Percentiles rank a stretch among this genome's conserved stretches.
Conservation (phyloP, 2,888 invertebrate species). For the Caenorhabditis afra region DNA sequence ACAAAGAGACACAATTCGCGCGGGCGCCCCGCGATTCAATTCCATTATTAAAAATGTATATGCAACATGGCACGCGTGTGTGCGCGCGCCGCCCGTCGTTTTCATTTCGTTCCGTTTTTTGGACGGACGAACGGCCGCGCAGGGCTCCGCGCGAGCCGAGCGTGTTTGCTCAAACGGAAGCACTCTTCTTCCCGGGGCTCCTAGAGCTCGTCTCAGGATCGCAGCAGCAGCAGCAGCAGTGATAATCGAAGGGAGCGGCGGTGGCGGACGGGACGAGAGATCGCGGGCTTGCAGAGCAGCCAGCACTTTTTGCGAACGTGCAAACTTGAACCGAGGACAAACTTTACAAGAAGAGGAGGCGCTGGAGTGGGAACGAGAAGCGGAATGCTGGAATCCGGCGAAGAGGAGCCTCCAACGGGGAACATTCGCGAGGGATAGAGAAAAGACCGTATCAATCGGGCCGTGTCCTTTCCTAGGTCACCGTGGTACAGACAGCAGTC, state of each 20-base stretch:
- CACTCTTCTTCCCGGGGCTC: slow-evolving; percentile 18
- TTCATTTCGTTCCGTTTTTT: slow-evolving; percentile 32
- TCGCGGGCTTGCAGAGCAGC: slow-evolving; percentile 13
- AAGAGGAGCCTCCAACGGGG: too few species aligned
- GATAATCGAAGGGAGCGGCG: slow-evolving; percentile 22
- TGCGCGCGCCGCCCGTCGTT: slow-evolving; percentile 8
- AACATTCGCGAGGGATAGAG: background rate
- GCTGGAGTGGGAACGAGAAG: background rate
- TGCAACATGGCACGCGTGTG: slow-evolving; percentile 30
- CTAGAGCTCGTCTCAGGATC: slow-evolving; percentile 21
- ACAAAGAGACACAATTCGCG: slow-evolving; percentile 15
- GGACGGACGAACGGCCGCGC: slow-evolving; percentile 14
- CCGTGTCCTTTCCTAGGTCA: background rate
- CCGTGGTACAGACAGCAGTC: background rate
- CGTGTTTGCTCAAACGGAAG: slow-evolving; percentile 31
- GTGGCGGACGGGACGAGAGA: slow-evolving; percentile 9
- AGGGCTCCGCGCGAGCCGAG: background rate
- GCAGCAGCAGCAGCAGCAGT: slow-evolving; percentile 5
- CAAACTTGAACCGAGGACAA: slow-evolving; percentile 59
- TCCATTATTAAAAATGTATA: slow-evolving; percentile 43
- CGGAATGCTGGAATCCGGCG: too few species aligned
- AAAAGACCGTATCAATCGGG: slow-evolving; percentile 7
- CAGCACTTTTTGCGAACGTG: slow-evolving; percentile 52
- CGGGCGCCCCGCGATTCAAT: background rate
- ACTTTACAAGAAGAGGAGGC: slow-evolving; percentile 22